phyloP scores from a whole-genome alignment of 2,888 invertebrate species.

The Rotaria sp. region DNA sequence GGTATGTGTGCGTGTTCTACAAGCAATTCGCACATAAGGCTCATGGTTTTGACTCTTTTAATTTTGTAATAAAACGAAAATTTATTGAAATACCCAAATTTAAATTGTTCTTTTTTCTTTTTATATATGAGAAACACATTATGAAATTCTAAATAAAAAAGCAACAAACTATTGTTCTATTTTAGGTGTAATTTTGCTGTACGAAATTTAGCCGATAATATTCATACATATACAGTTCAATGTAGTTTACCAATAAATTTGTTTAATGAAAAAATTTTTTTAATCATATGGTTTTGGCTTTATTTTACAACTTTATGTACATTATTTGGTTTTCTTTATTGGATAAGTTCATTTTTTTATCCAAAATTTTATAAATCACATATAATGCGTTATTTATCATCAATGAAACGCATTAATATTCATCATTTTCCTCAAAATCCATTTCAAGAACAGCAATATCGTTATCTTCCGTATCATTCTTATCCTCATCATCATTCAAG shows the following conservation, averaged over 20 bases:
- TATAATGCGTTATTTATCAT: background rate
- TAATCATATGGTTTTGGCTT: conserved; percentile 40
- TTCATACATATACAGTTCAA: conserved; percentile 42
- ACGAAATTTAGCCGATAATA: conserved; percentile 40
- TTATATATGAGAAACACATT: too few species aligned
- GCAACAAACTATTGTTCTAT: background rate
- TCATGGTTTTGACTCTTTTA: too few species aligned
- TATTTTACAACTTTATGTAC: conserved; percentile 31
- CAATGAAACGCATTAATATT: conserved; percentile 23
- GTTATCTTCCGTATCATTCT: background rate
- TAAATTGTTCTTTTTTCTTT: too few species aligned
- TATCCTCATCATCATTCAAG: background rate
- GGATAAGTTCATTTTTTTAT: conserved; percentile 30
- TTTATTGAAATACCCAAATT: too few species aligned
- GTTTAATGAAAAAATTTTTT: conserved; percentile 40
- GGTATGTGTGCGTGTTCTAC: too few species aligned
- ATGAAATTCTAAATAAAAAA: too few species aligned
- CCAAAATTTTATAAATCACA: conserved; percentile 16
- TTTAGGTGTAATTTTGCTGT: conserved; percentile 43
- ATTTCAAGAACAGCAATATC: background rate
- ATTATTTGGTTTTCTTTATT: conserved; percentile 34
- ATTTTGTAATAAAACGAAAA: too few species aligned
- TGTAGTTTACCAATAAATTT: conserved; percentile 43
- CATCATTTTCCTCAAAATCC: conserved; percentile 16
- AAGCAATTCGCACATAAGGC: too few species aligned